A percentile compares a stretch with the other conserved stretches of the same genome.
phyloP scores from a whole-genome alignment of 35 echinoderm and acorn worm genomes.

The Strongylocentrotus purpuratus region DNA sequence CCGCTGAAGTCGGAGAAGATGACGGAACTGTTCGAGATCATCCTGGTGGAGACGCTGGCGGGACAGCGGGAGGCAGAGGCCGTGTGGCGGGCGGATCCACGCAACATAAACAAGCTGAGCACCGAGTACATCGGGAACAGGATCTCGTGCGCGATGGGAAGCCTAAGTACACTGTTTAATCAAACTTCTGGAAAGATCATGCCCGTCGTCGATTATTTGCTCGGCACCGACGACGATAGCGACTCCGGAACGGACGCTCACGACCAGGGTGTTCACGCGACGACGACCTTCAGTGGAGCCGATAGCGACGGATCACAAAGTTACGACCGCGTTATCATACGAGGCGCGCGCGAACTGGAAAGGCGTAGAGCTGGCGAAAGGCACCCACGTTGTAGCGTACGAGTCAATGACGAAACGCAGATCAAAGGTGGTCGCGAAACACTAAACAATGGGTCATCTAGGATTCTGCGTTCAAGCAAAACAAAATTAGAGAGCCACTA shows the following conservation, averaged over 20 bases:
- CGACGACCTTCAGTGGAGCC: background rate
- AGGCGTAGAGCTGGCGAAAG: background rate
- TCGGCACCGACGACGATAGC: background rate
- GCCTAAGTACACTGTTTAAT: background rate
- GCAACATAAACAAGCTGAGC: background rate
- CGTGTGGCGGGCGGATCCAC: background rate
- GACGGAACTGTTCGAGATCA: background rate
- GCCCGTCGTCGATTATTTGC: slow-evolving; percentile 7
- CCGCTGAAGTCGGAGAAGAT: background rate
- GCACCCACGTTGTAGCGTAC: background rate
- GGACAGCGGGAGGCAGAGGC: background rate
- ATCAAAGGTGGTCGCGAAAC: background rate
- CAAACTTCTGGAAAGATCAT: background rate
- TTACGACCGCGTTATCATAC: background rate
- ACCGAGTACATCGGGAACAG: background rate
- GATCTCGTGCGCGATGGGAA: background rate
- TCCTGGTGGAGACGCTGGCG: background rate
- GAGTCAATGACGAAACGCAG: background rate
- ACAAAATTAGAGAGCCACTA: background rate
- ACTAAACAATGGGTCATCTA: background rate
- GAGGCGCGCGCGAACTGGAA: background rate
- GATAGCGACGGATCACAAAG: background rate
- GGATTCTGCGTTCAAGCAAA: background rate
- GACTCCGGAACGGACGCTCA: background rate
- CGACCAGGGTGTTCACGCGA: background rate